Percentiles rank a stretch among this genome's conserved stretches.
These are phyloP conservation scores for Pteromalus puparum DNA, from an alignment of 1,140 invertebrate genomes.

Conservation along the genomic window DNA sequence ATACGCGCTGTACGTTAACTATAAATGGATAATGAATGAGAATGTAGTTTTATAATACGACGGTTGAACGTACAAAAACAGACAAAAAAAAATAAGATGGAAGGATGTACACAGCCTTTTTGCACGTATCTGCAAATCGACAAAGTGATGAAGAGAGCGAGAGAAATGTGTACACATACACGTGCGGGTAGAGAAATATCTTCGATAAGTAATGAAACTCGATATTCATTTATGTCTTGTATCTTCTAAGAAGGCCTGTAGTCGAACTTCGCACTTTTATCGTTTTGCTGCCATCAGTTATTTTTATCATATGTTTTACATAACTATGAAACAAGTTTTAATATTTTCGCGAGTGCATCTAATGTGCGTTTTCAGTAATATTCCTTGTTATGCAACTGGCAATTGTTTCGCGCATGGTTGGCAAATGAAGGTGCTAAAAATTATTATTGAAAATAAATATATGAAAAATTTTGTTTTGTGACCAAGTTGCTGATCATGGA, in stretches of 20 bases:
- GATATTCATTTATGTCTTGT: conserved; percentile 16
- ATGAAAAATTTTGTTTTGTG: not conserved
- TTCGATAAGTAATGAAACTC: conserved; percentile 4
- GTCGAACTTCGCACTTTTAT: conserved; percentile 15
- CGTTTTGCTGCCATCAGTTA: not conserved
- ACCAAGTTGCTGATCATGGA: not conserved
- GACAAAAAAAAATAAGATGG: conserved; percentile 11
- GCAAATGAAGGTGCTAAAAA: conserved; percentile 26
- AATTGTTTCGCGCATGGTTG: not conserved
- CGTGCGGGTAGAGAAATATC: conserved; percentile 9
- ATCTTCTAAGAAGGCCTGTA: conserved; percentile 25
- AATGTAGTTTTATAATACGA: conserved; percentile 46
- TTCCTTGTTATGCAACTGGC: not conserved
- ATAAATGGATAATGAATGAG: conserved; percentile 18
- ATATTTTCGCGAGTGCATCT: not conserved
- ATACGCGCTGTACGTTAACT: conserved; percentile 38
- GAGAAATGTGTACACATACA: not conserved
- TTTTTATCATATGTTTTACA: conserved; percentile 19
- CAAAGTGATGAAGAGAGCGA: not conserved
- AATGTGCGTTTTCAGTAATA: not conserved
- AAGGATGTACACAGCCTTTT: conserved; percentile 29
- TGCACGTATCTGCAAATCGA: conserved; percentile 11
- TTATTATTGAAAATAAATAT: conserved; percentile 10
- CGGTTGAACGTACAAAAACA: conserved; percentile 38
- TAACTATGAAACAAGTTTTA: conserved; percentile 3